phyloP scores from a whole-genome alignment of 2,888 invertebrate species.

The Phymatocera aterrima region DNA sequence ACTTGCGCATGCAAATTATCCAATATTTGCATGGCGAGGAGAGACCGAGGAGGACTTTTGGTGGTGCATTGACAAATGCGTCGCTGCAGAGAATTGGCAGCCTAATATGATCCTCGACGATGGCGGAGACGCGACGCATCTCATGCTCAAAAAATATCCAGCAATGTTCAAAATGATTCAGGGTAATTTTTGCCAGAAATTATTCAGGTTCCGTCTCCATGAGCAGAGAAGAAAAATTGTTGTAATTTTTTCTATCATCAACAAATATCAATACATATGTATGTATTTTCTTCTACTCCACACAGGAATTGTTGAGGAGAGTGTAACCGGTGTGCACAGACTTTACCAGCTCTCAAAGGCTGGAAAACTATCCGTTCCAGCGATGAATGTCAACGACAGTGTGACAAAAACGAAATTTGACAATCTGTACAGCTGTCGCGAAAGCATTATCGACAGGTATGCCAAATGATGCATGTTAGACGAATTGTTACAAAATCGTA shows the following conservation, averaged over 20 bases:
- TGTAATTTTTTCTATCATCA: neutral
- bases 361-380: conserved; percentile 94
- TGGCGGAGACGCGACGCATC: conserved; percentile 97
- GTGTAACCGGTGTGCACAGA: conserved; percentile 98
- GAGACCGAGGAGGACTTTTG: conserved; percentile 99
- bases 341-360: conserved; percentile 97
- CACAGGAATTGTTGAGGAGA: conserved; percentile 96
- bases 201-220: no score
- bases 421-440: conserved; percentile 96
- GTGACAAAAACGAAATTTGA: conserved; percentile 99
- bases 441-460: conserved; percentile 91
- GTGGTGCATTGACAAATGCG: conserved; percentile 99
- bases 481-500: neutral
- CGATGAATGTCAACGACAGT: conserved; percentile 99
- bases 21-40: conserved; percentile 97
- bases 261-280: neutral
- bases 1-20: conserved; percentile 91
- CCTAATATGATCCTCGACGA: conserved; percentile 99
- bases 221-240: neutral
- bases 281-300: neutral
- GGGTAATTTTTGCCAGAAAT: conserved; percentile 77
- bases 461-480: neutral
- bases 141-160: conserved; percentile 97
- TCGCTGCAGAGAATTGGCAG: conserved; percentile 94
- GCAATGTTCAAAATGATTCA: conserved; percentile 95